These are phyloP conservation scores for Xenopus borealis DNA, from an alignment of 2,113 vertebrate genomes.

Conservation along the genomic window DNA sequence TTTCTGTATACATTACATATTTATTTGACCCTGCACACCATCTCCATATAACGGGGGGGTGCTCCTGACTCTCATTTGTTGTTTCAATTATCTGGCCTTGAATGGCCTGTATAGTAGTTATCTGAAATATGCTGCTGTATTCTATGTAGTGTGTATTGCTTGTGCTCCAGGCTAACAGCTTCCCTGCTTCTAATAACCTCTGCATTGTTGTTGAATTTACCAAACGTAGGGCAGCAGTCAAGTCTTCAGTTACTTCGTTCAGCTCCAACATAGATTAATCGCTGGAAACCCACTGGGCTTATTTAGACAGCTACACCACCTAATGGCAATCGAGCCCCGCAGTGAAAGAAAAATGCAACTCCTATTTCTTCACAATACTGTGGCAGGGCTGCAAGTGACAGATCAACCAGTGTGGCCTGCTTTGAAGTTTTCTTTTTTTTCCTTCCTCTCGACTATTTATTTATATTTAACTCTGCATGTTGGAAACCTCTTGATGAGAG, in stretches of 20 bases:
- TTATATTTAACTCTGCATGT: too few species aligned
- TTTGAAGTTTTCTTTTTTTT: neutral
- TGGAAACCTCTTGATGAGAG: neutral
- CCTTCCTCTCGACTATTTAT: neutral
- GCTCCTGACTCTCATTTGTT: too few species aligned
- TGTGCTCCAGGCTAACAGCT: slow-evolving; percentile 43
- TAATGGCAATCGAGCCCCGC: neutral
- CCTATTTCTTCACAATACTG: slow-evolving; percentile 4
- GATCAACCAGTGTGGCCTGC: neutral
- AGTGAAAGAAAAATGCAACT: slow-evolving; percentile 4
- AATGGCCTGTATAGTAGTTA: neutral
- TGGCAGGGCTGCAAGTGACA: neutral
- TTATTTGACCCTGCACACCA: too few species aligned
- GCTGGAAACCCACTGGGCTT: slow-evolving; percentile 6
- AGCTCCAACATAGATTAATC: neutral
- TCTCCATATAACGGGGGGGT: too few species aligned
- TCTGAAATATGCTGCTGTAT: neutral
- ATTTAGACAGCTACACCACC: slow-evolving; percentile 1
- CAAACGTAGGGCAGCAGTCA: slow-evolving; percentile 14
- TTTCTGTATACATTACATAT: too few species aligned
- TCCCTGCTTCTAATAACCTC: slow-evolving; percentile 40
- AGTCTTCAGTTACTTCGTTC: slow-evolving; percentile 1
- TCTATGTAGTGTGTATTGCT: slow-evolving; percentile 20
- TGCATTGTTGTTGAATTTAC: slow-evolving; percentile 21
- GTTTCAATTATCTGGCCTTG: too few species aligned